These are phyloP conservation scores for Rhinella marina DNA, from an alignment of 2,797 vertebrate genomes.

Conservation along the genomic window DNA sequence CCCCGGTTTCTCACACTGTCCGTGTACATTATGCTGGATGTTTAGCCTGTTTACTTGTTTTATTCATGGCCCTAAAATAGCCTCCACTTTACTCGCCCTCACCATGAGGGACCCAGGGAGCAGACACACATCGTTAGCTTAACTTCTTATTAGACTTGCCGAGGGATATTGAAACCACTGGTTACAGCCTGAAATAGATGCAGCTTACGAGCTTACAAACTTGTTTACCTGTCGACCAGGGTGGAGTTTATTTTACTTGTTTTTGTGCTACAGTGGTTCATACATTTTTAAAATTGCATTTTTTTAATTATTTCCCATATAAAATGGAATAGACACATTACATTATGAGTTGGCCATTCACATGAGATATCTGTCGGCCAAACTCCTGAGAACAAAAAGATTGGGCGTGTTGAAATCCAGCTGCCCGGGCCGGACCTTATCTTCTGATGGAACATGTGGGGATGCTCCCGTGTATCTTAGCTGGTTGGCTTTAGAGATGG, in stretches of 20 bases:
- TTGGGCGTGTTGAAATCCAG: too few species aligned
- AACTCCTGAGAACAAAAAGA: too few species aligned
- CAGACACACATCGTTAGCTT: not conserved
- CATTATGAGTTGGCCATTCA: too few species aligned
- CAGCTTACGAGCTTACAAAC: not conserved
- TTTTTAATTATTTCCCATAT: too few species aligned
- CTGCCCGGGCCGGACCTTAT: too few species aligned
- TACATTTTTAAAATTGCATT: too few species aligned
- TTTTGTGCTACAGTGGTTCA: not conserved
- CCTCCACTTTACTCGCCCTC: not conserved
- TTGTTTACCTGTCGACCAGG: not conserved
- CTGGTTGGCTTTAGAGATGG: too few species aligned
- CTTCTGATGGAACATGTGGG: too few species aligned
- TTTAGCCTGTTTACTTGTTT: not conserved
- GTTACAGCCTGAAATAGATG: slow-evolving; percentile 25
- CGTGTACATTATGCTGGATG: not conserved
- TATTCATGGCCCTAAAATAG: not conserved
- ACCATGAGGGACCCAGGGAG: slow-evolving; percentile 1
- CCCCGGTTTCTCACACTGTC: not conserved
- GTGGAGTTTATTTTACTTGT: not conserved
- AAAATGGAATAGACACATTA: too few species aligned
- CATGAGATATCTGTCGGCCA: too few species aligned
- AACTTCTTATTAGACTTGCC: slow-evolving; percentile 5
- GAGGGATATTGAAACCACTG: slow-evolving; percentile 21
- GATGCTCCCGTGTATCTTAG: too few species aligned